These are phyloP conservation scores for Barypeithes pellucidus DNA, from an alignment of 2,888 invertebrate species.

Conservation along the genomic window DNA sequence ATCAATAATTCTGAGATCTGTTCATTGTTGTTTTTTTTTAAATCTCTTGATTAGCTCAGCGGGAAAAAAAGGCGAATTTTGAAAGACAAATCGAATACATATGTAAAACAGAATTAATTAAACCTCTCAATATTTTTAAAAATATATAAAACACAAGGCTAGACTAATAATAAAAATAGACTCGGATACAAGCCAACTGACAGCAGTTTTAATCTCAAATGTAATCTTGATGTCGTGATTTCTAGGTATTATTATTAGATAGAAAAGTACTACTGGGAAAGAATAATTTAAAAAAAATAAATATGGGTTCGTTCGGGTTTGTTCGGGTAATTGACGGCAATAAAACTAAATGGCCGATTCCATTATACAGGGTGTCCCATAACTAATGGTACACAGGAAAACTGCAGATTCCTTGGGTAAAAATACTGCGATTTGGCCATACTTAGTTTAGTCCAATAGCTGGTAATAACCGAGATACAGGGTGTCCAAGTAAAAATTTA, in stretches of 20 bases:
- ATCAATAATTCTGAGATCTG: too few relatives aligned
- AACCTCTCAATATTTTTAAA: slow-evolving; percentile 7
- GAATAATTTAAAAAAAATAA: not conserved
- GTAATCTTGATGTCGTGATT: not conserved
- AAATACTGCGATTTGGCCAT: too few relatives aligned
- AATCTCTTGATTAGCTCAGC: not conserved
- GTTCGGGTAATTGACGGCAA: too few relatives aligned
- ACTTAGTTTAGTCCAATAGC: too few relatives aligned
- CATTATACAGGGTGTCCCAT: too few relatives aligned
- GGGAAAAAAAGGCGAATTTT: not conserved
- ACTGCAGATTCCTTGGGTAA: too few relatives aligned
- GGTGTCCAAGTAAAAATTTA: too few relatives aligned
- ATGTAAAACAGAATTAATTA: slow-evolving; percentile 5
- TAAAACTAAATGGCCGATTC: too few relatives aligned
- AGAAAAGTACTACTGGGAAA: slow-evolving; percentile 1
- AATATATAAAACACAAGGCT: slow-evolving; percentile 16
- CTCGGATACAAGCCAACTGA: slow-evolving; percentile 6
- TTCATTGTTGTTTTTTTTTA: not conserved
- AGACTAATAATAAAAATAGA: slow-evolving; percentile 25
- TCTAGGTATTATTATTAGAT: slow-evolving; percentile 8
- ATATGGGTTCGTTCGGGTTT: too few relatives aligned
- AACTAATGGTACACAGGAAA: too few relatives aligned
- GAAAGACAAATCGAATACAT: not conserved
- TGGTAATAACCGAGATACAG: too few relatives aligned
- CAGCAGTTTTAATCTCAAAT: not conserved